Evolutionary conservation across 2,113 vertebrate species (phyloP), one percentile per base, ranked within the genome.

Genomic region (Pogona vitticeps): DNA sequence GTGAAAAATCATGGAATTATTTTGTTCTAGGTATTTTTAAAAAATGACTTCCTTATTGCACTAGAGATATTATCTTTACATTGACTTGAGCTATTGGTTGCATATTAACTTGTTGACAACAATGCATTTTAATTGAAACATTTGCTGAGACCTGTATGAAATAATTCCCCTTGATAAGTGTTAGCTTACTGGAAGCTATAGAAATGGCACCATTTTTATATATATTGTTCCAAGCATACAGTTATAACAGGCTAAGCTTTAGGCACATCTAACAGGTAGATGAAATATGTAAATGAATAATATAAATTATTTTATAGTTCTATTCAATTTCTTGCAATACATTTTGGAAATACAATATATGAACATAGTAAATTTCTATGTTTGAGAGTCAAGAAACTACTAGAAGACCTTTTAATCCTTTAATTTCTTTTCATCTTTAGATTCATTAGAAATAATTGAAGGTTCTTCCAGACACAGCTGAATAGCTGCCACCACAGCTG

Each of bases 61-160:
- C 21, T 59, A 46, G 15, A 67, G 71, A 59, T 82, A n/a, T n/a
- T 82, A 10, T 76, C 61, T 76, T 58, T 15, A 33, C 56, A 76
- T n/a, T 70, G 65, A 73, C 58, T 65, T 46, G 14, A 82, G 46
- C 68, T 40, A n/a, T 76, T 76, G 42, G 61, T 87, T 82, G 76
- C 40, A 10, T 31, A 81, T 86, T 80, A 80, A 61, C 56, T 23
- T 40, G 73, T 14, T 46, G 77, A 81, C 73, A 65, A 72, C 56
- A 23, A 18, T 59, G 28, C 52, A n/a, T 33, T 88, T 68, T 31
- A 76, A 85, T 1, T 4, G 61, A 58, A n/a, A 0, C 3, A 42
- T 71, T 82, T 86, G 46, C 56, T 9, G 46, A 40, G 61, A 80
- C 71, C 10, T 33, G 71, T 5, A 18, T 4, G 31, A 8, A 3